Base-by-base conservation (phyloP, 2,888 invertebrate species). In the Pyrochroa serraticornis region DNA sequence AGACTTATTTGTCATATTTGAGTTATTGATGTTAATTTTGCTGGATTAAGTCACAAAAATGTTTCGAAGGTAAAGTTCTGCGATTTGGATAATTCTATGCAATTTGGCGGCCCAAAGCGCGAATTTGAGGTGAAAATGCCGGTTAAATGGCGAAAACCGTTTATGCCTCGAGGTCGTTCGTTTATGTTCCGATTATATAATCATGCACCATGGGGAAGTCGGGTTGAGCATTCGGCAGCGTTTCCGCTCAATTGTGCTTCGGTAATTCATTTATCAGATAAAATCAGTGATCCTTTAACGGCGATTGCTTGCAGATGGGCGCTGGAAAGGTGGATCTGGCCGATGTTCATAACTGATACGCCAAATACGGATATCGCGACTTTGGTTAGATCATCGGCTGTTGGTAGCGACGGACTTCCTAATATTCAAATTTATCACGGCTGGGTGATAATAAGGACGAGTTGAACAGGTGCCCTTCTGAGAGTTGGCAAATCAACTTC, bases 181-280 rank as follows among this genome's bases (percentile, higher is more conserved):
- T 44, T 10, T 10, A 31, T 10, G 30, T 22, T 14, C 12, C 12
- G 33, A 32, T 44, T 44, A 33, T 44, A 31, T 44, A 44, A 44
- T 44, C n/a, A 22, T 22, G 22, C 22, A 22, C 22, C 22, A 22
- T 5, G 22, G 22, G 22, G 22, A 22, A 22, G 22, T 22, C 22
- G 22, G 5, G 22, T 22, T 38, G 38, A 13, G 38, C 12, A 12
- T 44, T n/a, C 45, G 48, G 42, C 39, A 42, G 49, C 37, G 37
- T 36, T 54, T 54, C 54, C 54, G 54, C 43, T 42, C 41, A 13
- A 53, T 41, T 53, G 39, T 53, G 30, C 34, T 32, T 13, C 32
- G 47, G 43, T 55, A 55, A 55, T 48, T 48, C 55, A 38, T 55
- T 43, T 48, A 39, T 7, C 31, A 48, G 41, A 41, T 39, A 44